Conservation (phyloP, 2,113 vertebrate genomes). For the Cinclus cinclus region DNA sequence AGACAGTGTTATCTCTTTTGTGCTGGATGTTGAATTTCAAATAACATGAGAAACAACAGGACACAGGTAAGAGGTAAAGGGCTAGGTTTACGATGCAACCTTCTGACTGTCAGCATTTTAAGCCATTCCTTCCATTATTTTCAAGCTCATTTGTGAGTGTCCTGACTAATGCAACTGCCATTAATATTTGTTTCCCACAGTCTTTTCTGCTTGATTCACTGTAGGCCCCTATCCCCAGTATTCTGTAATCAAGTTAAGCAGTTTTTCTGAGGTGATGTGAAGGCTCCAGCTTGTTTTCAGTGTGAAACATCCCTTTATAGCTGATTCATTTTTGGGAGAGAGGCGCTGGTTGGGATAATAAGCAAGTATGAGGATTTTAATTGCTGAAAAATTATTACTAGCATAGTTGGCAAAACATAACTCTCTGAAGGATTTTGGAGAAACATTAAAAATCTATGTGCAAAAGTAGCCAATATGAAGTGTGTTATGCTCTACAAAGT, state of each 20-base stretch:
- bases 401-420: neutral
- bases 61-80: neutral
- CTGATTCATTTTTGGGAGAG: neutral
- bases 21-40: neutral
- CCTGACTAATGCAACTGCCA: neutral
- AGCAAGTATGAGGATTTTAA: neutral
- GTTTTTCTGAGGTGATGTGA: neutral
- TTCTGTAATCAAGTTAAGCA: neutral
- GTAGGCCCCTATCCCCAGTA: neutral
- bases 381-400: neutral
- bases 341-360: neutral
- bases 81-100: neutral
- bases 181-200: neutral
- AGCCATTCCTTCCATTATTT: neutral
- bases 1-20: neutral
- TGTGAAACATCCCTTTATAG: neutral
- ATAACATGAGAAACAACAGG: neutral
- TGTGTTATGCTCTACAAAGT: neutral
- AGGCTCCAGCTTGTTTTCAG: neutral
- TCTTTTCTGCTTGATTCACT: neutral
- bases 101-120: neutral
- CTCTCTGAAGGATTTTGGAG: neutral
- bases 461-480: neutral
- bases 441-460: neutral
- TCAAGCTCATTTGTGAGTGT: neutral